Conservation (phyloP, 2,888 invertebrate species). For the Phalangium opilio region DNA sequence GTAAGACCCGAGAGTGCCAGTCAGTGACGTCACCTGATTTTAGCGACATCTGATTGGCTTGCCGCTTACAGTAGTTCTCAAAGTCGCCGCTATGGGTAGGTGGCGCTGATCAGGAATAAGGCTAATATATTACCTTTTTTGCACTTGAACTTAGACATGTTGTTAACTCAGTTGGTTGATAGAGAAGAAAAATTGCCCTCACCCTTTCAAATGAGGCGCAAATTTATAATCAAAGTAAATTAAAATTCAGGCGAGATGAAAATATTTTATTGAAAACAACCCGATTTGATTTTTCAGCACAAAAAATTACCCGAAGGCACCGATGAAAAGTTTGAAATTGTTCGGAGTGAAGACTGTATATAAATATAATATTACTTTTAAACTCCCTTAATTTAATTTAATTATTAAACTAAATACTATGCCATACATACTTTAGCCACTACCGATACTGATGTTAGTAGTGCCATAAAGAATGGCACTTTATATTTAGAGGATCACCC, state of each 20-base stretch:
- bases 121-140: too few relatives aligned
- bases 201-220: constrained; percentile 54
- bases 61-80: too few relatives aligned
- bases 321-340: constrained; percentile 49
- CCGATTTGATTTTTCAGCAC: constrained; percentile 54
- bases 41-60: too few relatives aligned
- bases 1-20: too few relatives aligned
- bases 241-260: not conserved
- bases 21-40: too few relatives aligned
- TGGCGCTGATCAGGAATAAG: too few relatives aligned
- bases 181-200: constrained; percentile 66
- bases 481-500: constrained; percentile 76
- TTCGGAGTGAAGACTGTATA: constrained; percentile 43
- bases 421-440: constrained; percentile 12
- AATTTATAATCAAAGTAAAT: constrained; percentile 32
- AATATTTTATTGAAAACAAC: not conserved
- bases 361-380: too few relatives aligned
- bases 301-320: constrained; percentile 83
- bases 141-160: constrained; percentile 57
- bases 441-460: constrained; percentile 25
- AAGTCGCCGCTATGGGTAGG: too few relatives aligned
- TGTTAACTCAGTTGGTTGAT: constrained; percentile 58
- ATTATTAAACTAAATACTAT: too few relatives aligned
- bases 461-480: constrained; percentile 65
- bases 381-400: too few relatives aligned